Conservation (phyloP, 1,140 invertebrate genomes). For the Tetramorium simillimum region DNA sequence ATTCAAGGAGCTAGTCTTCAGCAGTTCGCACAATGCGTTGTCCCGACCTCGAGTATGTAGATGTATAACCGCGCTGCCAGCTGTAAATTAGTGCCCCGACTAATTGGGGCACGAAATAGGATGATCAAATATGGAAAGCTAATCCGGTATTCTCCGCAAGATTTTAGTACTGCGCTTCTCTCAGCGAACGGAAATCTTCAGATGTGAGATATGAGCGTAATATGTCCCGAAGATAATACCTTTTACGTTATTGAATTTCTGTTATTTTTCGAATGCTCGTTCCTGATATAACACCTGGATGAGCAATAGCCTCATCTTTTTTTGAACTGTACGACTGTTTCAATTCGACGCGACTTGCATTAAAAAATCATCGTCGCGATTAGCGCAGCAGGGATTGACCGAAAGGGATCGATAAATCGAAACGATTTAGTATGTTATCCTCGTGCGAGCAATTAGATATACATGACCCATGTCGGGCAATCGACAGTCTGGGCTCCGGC, state of each 20-base stretch:
- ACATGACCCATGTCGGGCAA: conserved; percentile 5
- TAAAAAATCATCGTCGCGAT: conserved; percentile 23
- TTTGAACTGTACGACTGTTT: background rate
- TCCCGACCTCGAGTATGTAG: conserved; percentile 50
- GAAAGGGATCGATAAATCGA: conserved; percentile 18
- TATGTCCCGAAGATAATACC: background rate
- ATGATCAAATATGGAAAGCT: conserved; percentile 62
- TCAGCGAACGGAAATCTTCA: conserved; percentile 23
- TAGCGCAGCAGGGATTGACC: background rate
- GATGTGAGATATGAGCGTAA: background rate
- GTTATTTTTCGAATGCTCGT: background rate
- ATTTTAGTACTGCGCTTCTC: conserved; percentile 49
- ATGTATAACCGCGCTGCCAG: conserved; percentile 47
- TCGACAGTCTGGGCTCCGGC: conserved; percentile 13
- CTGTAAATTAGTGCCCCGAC: conserved; percentile 57
- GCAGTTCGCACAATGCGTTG: conserved; percentile 45
- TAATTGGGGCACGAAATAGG: conserved; percentile 61
- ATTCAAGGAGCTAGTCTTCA: conserved; percentile 57
- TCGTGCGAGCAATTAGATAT: conserved; percentile 35
- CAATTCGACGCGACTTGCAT: background rate
- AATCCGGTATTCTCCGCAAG: conserved; percentile 56
- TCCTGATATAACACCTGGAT: background rate
- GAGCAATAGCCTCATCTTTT: background rate
- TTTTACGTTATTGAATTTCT: background rate
- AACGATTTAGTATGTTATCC: conserved; percentile 22